Base-by-base conservation (phyloP, 2,888 invertebrate genomes). In the Brassicogethes aeneus region DNA sequence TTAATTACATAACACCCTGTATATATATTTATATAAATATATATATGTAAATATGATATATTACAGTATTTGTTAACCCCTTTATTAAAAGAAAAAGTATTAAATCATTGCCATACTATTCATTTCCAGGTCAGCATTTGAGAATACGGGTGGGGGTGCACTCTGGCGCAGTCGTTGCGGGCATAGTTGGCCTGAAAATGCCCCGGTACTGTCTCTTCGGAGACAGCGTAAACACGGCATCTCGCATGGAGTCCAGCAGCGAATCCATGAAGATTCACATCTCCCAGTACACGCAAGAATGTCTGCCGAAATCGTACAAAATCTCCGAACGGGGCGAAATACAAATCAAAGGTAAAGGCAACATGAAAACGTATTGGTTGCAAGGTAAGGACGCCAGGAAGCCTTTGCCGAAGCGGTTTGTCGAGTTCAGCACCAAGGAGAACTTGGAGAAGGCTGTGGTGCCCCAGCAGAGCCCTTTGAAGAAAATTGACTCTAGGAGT, bases 201-300 rank as follows among this genome's bases (percentile, higher is more conserved):
- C 93, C 93, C 0, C 70, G 83, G 29, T 85, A 85, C 65, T 89
- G 89, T 55, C 72, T 89, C 1, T 93, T 93, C 59, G 93, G 93
- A 0, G 92, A 92, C 60, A 86, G 89, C 0, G 93, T 93, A 0
- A 90, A 90, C 60, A 90, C 89, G 0, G 93, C 93, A 0, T 89
- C 90, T 0, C 73, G 90, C 17, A 92, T 95, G 92, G 94, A 94
- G 63, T 89, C 90, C 1, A 90, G 90, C 0, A 88, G 91, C 45
- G 82, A 85, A 59, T 85, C 93, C 0, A 93, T 94, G 89, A 86
- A 88, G 66, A 87, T 96, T 45, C 95, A 96, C 65, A 89, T 96
- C 57, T 94, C 95, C 2, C 84, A 94, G 64, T 83, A 87, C 0
- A 94, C 94, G 0, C 80, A 77, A 57, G 79, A 85, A 51, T 70